Percentiles rank a stretch among this genome's conserved stretches.
phyloP scores from a whole-genome alignment of 1,140 invertebrate genomes.

The Eulimnadia texana region DNA sequence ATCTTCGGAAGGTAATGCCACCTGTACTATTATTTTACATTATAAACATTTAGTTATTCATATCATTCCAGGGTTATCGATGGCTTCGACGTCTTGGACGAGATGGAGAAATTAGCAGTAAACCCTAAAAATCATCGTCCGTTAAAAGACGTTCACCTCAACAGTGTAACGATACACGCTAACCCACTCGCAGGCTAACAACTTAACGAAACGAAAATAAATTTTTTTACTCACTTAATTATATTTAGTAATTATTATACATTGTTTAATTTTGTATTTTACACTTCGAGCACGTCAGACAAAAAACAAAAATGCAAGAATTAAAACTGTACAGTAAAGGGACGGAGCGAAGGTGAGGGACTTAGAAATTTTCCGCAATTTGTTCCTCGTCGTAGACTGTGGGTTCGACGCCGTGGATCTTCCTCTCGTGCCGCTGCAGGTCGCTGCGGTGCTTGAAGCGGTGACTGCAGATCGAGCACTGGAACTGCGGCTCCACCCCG shows the following conservation, averaged over 20 bases:
- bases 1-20: constrained; percentile 94
- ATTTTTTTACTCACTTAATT: no score
- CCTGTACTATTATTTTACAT: constrained; percentile 26
- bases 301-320: no score
- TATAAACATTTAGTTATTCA: no score
- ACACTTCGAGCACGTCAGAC: no score
- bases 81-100: constrained; percentile 88
- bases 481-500: constrained; percentile 62
- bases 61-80: constrained; percentile 91
- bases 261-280: no score
- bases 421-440: constrained; percentile 30
- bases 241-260: no score
- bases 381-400: neutral
- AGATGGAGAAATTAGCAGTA: constrained; percentile 87
- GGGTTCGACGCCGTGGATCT: neutral
- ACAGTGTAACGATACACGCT: constrained; percentile 83
- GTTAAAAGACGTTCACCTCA: constrained; percentile 66
- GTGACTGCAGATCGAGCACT: constrained; percentile 57
- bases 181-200: constrained; percentile 70
- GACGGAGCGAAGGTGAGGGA: no score
- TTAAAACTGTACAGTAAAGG: no score
- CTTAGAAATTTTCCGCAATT: neutral
- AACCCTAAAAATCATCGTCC: constrained; percentile 86
- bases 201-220: no score
- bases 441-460: constrained; percentile 39